These are phyloP conservation scores for Tetropium fuscum DNA, from an alignment of 2,888 invertebrate species.

Conservation along the genomic window DNA sequence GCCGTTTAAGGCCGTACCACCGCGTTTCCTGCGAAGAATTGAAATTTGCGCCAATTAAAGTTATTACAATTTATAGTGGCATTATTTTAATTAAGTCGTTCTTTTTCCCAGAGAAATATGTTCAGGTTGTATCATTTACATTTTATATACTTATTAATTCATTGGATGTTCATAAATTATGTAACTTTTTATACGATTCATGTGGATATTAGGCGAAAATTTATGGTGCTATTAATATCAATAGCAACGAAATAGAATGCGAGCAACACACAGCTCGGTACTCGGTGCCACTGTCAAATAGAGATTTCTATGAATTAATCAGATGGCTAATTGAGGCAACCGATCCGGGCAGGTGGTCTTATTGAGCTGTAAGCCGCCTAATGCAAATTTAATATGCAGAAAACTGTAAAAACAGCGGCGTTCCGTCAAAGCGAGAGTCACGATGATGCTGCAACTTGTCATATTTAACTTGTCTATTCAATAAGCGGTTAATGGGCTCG, in stretches of 20 bases:
- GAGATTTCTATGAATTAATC: too few species aligned
- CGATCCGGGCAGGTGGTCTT: neutral
- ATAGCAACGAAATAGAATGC: too few species aligned
- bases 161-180: too few species aligned
- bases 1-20: slow-evolving; percentile 19
- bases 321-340: too few species aligned
- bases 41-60: slow-evolving; percentile 23
- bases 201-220: too few species aligned
- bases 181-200: too few species aligned
- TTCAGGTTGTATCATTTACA: neutral
- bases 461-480: slow-evolving; percentile 55
- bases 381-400: neutral
- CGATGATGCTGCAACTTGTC: slow-evolving; percentile 55
- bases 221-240: too few species aligned
- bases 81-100: slow-evolving; percentile 12
- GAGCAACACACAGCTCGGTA: too few species aligned
- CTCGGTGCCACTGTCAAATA: too few species aligned
- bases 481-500: slow-evolving; percentile 49
- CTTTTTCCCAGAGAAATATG: neutral
- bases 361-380: slow-evolving; percentile 1
- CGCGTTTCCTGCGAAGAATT: slow-evolving; percentile 19
- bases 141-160: neutral
- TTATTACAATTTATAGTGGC: neutral
- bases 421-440: slow-evolving; percentile 34
- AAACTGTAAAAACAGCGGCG: slow-evolving; percentile 3